These are phyloP conservation scores for Eilema sororculum DNA, from an alignment of 2,888 invertebrate species.

Conservation along the genomic window DNA sequence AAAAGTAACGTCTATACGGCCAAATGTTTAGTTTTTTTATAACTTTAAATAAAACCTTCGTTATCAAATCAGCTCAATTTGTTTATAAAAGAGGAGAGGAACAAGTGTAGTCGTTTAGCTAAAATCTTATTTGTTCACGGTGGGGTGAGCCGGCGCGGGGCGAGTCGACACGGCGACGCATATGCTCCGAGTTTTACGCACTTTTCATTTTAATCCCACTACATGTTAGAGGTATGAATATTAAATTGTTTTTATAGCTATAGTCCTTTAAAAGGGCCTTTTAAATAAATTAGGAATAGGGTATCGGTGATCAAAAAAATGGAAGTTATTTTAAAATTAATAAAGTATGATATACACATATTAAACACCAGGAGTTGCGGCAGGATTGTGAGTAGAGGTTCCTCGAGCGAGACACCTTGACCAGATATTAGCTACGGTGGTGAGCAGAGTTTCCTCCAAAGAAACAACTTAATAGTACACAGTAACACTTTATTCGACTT, in stretches of 20 bases:
- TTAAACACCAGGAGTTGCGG: too few species aligned
- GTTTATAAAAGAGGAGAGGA: constrained; percentile 47
- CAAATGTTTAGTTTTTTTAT: constrained; percentile 12
- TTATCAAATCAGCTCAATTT: constrained; percentile 51
- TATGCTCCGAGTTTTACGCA: constrained; percentile 81
- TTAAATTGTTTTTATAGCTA: constrained; percentile 15
- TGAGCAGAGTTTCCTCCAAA: too few species aligned
- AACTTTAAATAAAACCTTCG: constrained; percentile 32
- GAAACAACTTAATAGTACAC: too few species aligned
- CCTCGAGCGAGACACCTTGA: too few species aligned
- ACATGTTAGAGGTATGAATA: constrained; percentile 45
- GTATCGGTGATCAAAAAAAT: neutral
- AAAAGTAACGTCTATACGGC: constrained; percentile 33
- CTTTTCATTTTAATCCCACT: constrained; percentile 81
- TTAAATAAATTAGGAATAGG: constrained; percentile 10
- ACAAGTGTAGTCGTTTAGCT: constrained; percentile 58
- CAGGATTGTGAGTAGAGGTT: too few species aligned
- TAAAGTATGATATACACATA: too few species aligned
- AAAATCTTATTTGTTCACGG: constrained; percentile 63
- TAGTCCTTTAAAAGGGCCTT: neutral
- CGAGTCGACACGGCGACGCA: constrained; percentile 53
- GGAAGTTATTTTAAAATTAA: neutral
- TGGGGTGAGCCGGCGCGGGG: constrained; percentile 55
- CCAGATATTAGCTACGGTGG: too few species aligned
- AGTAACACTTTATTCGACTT: too few species aligned